Conservation (phyloP, 2,888 invertebrate genomes). For the Tetanocera ferruginea region DNA sequence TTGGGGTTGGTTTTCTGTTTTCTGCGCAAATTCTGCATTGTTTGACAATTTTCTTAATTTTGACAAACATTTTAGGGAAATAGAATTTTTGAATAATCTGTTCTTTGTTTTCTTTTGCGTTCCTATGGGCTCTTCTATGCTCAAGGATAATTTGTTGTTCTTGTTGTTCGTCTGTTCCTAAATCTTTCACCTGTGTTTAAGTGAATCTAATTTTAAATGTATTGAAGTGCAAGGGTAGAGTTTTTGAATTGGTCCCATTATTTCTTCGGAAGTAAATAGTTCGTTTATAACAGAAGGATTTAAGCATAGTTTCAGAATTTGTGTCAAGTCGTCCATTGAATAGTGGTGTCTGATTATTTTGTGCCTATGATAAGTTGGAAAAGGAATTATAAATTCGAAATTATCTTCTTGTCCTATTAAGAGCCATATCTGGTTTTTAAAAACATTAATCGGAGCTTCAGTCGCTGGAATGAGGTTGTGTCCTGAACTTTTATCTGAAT, state of each 20-base stretch:
- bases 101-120: too few species aligned
- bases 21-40: conserved; percentile 36
- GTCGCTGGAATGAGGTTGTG: not conserved
- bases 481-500: not conserved
- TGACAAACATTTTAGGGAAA: too few species aligned
- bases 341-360: conserved; percentile 27
- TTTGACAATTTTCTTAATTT: too few species aligned
- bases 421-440: too few species aligned
- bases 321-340: conserved; percentile 31
- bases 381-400: not conserved
- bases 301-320: conserved; percentile 6
- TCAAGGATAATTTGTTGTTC: conserved; percentile 31
- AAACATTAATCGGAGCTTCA: not conserved
- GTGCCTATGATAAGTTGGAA: too few species aligned
- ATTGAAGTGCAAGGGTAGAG: conserved; percentile 21
- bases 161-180: conserved; percentile 1
- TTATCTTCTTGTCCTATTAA: not conserved
- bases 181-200: conserved; percentile 24
- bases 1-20: not conserved
- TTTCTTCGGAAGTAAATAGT: too few species aligned
- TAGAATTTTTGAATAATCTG: too few species aligned
- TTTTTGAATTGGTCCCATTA: conserved; percentile 38
- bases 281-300: too few species aligned
- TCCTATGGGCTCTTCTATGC: conserved; percentile 33
- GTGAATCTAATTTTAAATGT: conserved; percentile 11